These are phyloP conservation scores for Bubo bubo DNA, from an alignment of 2,113 vertebrate species.

Conservation along the genomic window DNA sequence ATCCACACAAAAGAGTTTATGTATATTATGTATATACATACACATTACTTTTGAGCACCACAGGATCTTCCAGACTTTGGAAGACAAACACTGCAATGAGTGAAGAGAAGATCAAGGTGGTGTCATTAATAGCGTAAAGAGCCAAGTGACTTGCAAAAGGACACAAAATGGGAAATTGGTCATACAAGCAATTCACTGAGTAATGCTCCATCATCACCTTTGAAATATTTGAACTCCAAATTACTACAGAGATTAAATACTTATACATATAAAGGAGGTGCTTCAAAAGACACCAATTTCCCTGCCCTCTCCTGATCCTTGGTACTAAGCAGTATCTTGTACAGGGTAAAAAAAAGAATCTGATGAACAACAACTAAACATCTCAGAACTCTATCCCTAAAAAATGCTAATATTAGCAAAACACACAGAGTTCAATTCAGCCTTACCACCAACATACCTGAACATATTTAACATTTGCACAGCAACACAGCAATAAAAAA, in stretches of 20 bases:
- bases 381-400: not conserved
- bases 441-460: not conserved
- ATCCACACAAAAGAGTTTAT: not conserved
- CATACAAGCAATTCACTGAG: not conserved
- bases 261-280: not conserved
- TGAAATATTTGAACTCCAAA: not conserved
- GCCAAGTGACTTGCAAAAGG: not conserved
- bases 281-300: not conserved
- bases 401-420: not conserved
- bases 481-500: not conserved
- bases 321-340: not conserved
- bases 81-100: not conserved
- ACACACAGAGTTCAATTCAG: not conserved
- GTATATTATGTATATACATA: not conserved
- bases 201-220: not conserved
- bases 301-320: not conserved
- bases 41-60: not conserved
- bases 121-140: not conserved
- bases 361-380: not conserved
- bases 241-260: not conserved
- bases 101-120: not conserved
- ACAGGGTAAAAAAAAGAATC: not conserved
- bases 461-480: not conserved
- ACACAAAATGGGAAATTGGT: not conserved
- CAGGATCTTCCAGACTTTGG: not conserved